phyloP scores from a whole-genome alignment of 2,113 vertebrate species.

The Gobius niger region DNA sequence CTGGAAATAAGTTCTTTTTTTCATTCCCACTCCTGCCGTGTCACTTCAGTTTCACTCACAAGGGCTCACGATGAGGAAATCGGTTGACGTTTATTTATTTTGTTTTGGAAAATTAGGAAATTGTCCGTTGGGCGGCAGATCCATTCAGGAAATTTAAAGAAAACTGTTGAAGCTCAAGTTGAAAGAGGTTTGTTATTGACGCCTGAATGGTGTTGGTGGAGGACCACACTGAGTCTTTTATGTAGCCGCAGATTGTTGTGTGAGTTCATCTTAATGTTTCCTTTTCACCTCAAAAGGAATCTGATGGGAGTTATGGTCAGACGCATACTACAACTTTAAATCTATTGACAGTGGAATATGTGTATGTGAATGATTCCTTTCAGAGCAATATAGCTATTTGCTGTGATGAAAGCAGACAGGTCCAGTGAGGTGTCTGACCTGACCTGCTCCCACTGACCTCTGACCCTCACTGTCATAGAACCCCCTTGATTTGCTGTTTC shows the following conservation, averaged over 20 bases:
- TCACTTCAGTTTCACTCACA: slow-evolving; percentile 44
- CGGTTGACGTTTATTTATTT: slow-evolving; percentile 58
- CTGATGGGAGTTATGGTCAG: slow-evolving; percentile 21
- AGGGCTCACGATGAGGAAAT: slow-evolving; percentile 48
- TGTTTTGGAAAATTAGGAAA: slow-evolving; percentile 33
- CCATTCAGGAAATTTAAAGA: slow-evolving; percentile 55
- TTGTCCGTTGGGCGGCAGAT: slow-evolving; percentile 28
- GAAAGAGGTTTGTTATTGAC: slow-evolving; percentile 28
- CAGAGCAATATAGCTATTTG: neutral
- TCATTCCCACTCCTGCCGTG: slow-evolving; percentile 40
- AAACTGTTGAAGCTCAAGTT: slow-evolving; percentile 23
- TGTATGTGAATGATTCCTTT: neutral
- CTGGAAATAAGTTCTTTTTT: neutral
- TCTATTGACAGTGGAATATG: too few species aligned
- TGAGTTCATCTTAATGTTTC: neutral
- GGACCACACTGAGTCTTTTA: slow-evolving; percentile 7
- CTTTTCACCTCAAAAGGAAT: slow-evolving; percentile 11
- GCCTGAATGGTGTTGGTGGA: slow-evolving; percentile 12
- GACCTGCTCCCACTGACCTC: slow-evolving; percentile 38
- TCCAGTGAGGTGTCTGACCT: slow-evolving; percentile 4
- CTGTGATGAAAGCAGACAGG: neutral
- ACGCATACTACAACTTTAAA: neutral
- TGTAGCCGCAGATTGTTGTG: slow-evolving; percentile 11
- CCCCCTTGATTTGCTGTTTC: too few species aligned
- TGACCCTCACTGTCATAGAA: slow-evolving; percentile 28